These are phyloP conservation scores for Matsumurasca onukii DNA, from an alignment of 1,140 invertebrate species.

Conservation along the genomic window DNA sequence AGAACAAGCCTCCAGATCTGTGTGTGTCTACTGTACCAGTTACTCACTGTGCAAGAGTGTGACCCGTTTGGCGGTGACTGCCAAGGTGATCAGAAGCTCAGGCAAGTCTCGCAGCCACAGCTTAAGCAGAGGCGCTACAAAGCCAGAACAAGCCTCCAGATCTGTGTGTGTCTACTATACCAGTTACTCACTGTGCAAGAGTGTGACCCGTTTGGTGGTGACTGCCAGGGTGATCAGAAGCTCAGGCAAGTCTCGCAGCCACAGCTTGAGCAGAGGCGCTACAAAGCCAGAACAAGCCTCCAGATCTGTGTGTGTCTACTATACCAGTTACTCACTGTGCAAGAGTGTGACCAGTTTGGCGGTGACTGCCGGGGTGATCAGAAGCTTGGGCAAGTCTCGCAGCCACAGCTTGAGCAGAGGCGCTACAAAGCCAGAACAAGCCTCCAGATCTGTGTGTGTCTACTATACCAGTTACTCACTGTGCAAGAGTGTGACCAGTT, in stretches of 20 bases:
- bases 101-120: slow-evolving; percentile 55
- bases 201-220: too few relatives aligned
- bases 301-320: too few relatives aligned
- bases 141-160: slow-evolving; percentile 50
- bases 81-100: slow-evolving; percentile 50
- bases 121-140: slow-evolving; percentile 52
- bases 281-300: too few relatives aligned
- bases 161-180: too few relatives aligned
- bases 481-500: slow-evolving; percentile 45
- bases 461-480: slow-evolving; percentile 37
- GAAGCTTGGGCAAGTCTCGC: slow-evolving; percentile 53
- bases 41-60: slow-evolving; percentile 39
- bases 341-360: slow-evolving; percentile 46
- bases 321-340: slow-evolving; percentile 36
- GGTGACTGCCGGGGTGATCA: slow-evolving; percentile 49
- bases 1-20: too few relatives aligned
- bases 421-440: slow-evolving; percentile 49
- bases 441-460: slow-evolving; percentile 54
- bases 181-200: too few relatives aligned
- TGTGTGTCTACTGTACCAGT: too few relatives aligned
- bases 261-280: too few relatives aligned
- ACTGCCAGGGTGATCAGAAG: too few relatives aligned
- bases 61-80: slow-evolving; percentile 48
- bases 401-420: slow-evolving; percentile 53
- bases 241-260: too few relatives aligned